phyloP scores from a whole-genome alignment of 2,797 vertebrate genomes.

The Sphaeramia orbicularis region DNA sequence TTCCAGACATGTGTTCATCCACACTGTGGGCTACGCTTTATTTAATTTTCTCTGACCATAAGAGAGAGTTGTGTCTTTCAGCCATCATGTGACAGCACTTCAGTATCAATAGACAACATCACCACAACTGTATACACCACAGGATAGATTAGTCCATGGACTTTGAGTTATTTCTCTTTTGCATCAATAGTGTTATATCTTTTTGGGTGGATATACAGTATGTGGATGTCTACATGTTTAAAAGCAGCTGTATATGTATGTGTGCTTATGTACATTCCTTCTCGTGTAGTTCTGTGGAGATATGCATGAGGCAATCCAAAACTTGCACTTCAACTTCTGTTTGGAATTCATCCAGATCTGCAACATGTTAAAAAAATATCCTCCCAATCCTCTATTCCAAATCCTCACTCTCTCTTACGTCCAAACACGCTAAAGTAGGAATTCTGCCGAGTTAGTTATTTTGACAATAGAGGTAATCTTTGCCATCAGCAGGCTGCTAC shows the following conservation, averaged over 20 bases:
- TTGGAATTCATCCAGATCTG: constrained; percentile 77
- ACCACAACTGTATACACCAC: constrained; percentile 45
- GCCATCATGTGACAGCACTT: constrained; percentile 64
- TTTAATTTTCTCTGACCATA: constrained; percentile 72
- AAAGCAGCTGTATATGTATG: neutral
- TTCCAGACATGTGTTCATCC: constrained; percentile 69
- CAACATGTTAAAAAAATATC: constrained; percentile 66
- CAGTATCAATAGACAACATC: constrained; percentile 62
- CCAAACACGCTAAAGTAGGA: constrained; percentile 85
- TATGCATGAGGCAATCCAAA: constrained; percentile 60
- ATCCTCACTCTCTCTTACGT: constrained; percentile 74
- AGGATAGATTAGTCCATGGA: constrained; percentile 12
- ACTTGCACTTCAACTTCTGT: constrained; percentile 66
- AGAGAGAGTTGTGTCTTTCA: constrained; percentile 68
- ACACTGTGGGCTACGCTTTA: constrained; percentile 57
- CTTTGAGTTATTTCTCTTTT: constrained; percentile 7
- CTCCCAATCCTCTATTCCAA: constrained; percentile 70
- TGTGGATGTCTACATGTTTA: neutral
- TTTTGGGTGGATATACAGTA: constrained; percentile 6
- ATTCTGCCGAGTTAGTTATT: constrained; percentile 87
- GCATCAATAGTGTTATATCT: neutral
- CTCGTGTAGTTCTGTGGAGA: constrained; percentile 23
- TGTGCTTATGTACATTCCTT: constrained; percentile 19
- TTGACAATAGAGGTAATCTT: constrained; percentile 87
- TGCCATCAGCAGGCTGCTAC: constrained; percentile 83